Base-by-base conservation (phyloP, 2,113 vertebrate genomes). In the Phrynosoma platyrhinos region DNA sequence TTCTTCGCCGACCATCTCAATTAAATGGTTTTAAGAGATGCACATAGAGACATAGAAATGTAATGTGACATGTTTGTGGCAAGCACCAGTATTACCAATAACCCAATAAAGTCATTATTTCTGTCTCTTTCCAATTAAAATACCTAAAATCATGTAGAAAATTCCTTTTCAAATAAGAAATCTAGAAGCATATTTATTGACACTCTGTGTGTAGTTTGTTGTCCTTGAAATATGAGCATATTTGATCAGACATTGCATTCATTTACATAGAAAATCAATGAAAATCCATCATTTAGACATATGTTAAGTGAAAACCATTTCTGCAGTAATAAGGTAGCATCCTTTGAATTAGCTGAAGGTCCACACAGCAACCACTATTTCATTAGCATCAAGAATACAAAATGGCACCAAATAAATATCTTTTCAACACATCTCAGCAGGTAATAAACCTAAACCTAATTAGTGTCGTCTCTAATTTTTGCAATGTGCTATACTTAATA, bases 191-290 rank as follows among this genome's bases (percentile, higher is more conserved):
- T 71, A 83, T 74, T 74, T 52, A 30, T 9, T 86, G 18, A 89
- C 82, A 64, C 23, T 75, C 0, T 75, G 1, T 36, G 25, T 72
- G 78, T 90, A 66, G 82, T 90, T 64, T 91, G 10, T 92, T 93
- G 93, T 91, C 96, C 96, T 97, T 97, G 94, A 96, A 94, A 94
- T 87, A 88, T 74, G 75, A 47, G 10, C 79, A 83, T 85, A 78
- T 69, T 87, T 78, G 25, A 27, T 93, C 36, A 91, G 90, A 91
- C 91, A 92, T 91, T 87, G 91, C 87, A 94, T 93, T 94, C 91
- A 96, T 97, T 97, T 96, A 94, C 95, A 95, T 96, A 92, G 82
- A 89, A 94, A 96, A 96, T 94, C 94, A 94, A 92, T 93, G 94
- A 95, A 90, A 90, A 92, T 96, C 92, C 89, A 94, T 97, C 95